Evolutionary conservation across 2,888 invertebrate genomes (phyloP), one percentile per base, ranked within the genome.

Genomic region (Nesidiocoris tenuis): DNA sequence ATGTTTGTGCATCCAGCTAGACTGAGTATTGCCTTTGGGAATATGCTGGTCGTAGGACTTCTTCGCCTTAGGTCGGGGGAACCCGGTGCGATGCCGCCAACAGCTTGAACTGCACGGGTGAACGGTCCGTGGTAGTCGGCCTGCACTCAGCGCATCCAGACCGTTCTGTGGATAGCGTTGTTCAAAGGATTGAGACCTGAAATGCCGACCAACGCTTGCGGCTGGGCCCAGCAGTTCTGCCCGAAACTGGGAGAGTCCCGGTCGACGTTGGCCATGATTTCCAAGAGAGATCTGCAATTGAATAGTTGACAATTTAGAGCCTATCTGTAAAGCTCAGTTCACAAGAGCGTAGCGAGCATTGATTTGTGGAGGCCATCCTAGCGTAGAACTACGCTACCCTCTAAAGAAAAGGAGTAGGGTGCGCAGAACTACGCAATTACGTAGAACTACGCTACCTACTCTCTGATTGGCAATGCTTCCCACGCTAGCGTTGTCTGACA

Each of bases 1-100:
- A 82, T 98, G 95, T 84, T 99, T 99, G 68, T 90, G 88, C 86
- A 98, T 92, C 98, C 98, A 99, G 82, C 94, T 94, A 61, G 91
- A 90, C 83, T 98, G 97, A 5, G 98, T 85, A 79, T 98, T 93
- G 9, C 70, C 98, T 84, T 93, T 94, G 0, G 95, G 95, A 80
- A 95, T 91, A 84, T 96, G 96, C 93, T 95, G 95, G 82, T 97
- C 97, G 84, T 96, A 97, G 0, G 77, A 61, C 22, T 76, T 57
- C 68, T 77, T 77, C 2, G 93, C 92, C 83, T 94, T 94, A 5
- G 91, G 89, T 25, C 91, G 88, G 2, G 96, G 95, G 84, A 96
- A 96, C 81, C 94, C 93, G n/a, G 84, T 95, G 92, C 5, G 72
- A 72, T 1, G 72, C 72, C 3, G 72, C 72, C 39, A 91, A 92